Percentiles rank a stretch among this genome's conserved stretches.
These are phyloP conservation scores for Meloidogyne hapla DNA, from an alignment of 1,140 invertebrate genomes.

Conservation along the genomic window DNA sequence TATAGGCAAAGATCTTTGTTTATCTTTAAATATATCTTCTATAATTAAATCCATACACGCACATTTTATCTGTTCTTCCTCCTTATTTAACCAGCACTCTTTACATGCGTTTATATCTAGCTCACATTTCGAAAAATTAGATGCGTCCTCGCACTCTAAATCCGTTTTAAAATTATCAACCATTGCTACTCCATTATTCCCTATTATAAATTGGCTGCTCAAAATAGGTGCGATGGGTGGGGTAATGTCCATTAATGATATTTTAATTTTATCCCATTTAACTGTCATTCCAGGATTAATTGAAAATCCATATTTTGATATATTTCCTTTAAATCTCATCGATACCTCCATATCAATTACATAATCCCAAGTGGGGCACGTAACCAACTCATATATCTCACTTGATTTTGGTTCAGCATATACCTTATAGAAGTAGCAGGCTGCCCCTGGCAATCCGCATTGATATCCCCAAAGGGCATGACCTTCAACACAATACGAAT, in stretches of 20 bases:
- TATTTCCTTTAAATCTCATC: not conserved
- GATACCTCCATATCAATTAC: not conserved
- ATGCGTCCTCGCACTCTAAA: too few relatives aligned
- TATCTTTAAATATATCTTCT: not conserved
- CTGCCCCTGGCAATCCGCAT: not conserved
- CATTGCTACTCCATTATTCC: not conserved
- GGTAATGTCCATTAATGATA: not conserved
- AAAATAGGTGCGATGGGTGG: not conserved
- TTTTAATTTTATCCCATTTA: not conserved
- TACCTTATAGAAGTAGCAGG: constrained; percentile 7
- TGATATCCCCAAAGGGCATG: not conserved
- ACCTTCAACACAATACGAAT: too few relatives aligned
- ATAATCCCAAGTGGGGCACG: not conserved
- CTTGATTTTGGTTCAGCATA: not conserved
- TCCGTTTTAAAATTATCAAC: not conserved
- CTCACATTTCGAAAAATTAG: not conserved
- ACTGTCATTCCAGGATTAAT: constrained; percentile 8
- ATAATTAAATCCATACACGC: not conserved
- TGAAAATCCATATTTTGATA: not conserved
- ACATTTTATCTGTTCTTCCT: not conserved
- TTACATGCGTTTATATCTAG: not conserved
- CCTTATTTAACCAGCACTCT: constrained; percentile 8
- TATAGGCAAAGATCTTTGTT: not conserved
- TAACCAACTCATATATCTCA: not conserved
- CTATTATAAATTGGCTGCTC: not conserved